These are phyloP conservation scores for Tretioscincus oriximinensis DNA, from an alignment of 2,113 vertebrate species.

Conservation along the genomic window DNA sequence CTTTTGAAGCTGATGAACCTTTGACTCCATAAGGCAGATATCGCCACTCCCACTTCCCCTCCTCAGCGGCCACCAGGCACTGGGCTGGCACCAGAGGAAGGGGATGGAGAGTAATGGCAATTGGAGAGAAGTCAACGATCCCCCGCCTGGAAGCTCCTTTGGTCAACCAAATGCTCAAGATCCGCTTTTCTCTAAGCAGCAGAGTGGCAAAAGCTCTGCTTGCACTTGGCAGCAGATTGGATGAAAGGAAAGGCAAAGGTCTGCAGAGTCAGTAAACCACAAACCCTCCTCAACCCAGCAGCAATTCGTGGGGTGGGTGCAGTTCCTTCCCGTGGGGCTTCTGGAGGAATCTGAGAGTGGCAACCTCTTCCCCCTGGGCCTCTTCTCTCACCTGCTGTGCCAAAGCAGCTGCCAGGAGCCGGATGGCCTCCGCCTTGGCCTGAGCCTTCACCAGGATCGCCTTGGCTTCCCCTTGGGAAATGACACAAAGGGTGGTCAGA, in stretches of 20 bases:
- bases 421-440: slow-evolving; percentile 90
- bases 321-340: fast-evolving
- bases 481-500: not conserved
- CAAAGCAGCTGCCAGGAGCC: slow-evolving; percentile 84
- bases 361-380: not conserved
- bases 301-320: no score
- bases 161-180: no score
- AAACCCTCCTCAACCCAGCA: not conserved
- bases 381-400: slow-evolving; percentile 76
- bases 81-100: no score
- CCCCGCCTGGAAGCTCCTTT: no score
- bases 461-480: slow-evolving; percentile 85
- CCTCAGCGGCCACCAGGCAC: no score
- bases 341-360: fast-evolving
- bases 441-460: slow-evolving; percentile 89
- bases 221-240: not conserved
- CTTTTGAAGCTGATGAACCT: no score
- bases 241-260: not conserved
- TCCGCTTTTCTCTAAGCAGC: no score
- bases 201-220: no score
- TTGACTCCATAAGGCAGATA: no score
- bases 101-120: no score
- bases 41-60: no score
- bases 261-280: not conserved
- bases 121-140: no score